A percentile compares a stretch with the other conserved stretches of the same genome.
Conservation (phyloP, 2,797 vertebrate genomes). For the Myripristis murdjan region DNA sequence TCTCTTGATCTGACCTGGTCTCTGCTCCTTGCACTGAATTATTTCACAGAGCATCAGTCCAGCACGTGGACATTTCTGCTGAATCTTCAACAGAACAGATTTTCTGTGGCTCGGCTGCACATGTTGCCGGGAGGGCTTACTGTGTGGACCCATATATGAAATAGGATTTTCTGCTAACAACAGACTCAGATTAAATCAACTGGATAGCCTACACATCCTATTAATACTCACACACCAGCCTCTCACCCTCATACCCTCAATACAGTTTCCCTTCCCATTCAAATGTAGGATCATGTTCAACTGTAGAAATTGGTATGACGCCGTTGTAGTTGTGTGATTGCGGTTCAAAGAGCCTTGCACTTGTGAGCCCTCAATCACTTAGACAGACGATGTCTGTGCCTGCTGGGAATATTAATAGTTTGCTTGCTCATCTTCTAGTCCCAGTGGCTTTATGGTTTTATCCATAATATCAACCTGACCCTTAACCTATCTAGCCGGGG, state of each 20-base stretch:
- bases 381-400: background rate
- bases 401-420: conserved; percentile 20
- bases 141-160: conserved; percentile 65
- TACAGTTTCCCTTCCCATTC: conserved; percentile 22
- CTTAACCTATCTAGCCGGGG: conserved; percentile 21
- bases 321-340: conserved; percentile 26
- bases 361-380: background rate
- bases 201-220: conserved; percentile 66
- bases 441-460: conserved; percentile 26
- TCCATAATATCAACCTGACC: conserved; percentile 41
- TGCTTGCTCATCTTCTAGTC: conserved; percentile 4
- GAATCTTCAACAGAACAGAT: conserved; percentile 51
- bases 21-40: background rate
- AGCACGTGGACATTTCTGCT: conserved; percentile 56
- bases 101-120: conserved; percentile 57
- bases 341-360: conserved; percentile 5
- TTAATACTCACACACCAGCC: conserved; percentile 68
- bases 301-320: conserved; percentile 25
- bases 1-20: background rate
- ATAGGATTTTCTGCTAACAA: conserved; percentile 75
- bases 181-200: conserved; percentile 76
- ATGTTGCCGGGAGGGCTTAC: conserved; percentile 57
- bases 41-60: conserved; percentile 37
- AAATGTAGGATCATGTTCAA: conserved; percentile 19
- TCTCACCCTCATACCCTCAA: conserved; percentile 50